A percentile compares a stretch with the other conserved stretches of the same genome.
phyloP scores from a whole-genome alignment of 1,140 invertebrate genomes.

The Bombus sibiricus region DNA sequence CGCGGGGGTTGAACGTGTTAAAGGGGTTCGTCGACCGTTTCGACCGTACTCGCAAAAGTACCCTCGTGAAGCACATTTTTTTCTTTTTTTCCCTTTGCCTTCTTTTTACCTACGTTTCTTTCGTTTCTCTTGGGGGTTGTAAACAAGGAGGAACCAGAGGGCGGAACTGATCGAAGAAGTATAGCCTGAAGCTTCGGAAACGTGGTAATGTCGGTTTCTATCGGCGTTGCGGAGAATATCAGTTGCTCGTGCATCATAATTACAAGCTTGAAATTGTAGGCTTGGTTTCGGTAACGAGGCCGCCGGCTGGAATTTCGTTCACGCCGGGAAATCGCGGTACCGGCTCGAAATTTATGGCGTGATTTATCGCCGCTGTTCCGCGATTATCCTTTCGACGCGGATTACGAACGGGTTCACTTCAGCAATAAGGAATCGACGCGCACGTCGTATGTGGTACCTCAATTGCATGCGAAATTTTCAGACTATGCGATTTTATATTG shows the following conservation, averaged over 20 bases:
- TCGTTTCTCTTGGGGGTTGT: neutral
- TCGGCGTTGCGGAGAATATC: neutral
- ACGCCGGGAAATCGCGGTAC: conserved; percentile 27
- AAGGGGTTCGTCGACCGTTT: conserved; percentile 39
- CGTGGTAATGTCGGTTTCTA: neutral
- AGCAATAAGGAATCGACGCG: conserved; percentile 1
- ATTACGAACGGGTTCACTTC: conserved; percentile 17
- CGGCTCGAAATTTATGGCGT: conserved; percentile 33
- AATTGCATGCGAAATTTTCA: neutral
- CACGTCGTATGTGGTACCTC: no score
- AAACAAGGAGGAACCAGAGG: neutral
- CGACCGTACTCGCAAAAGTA: neutral
- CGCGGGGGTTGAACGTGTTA: conserved; percentile 16
- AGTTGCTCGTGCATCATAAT: conserved; percentile 42
- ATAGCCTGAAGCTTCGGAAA: neutral
- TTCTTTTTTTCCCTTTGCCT: neutral
- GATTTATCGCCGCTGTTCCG: conserved; percentile 34
- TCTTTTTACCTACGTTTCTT: neutral
- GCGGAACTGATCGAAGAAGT: neutral
- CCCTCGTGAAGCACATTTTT: neutral
- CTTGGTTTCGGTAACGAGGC: conserved; percentile 32
- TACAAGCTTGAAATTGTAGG: conserved; percentile 41
- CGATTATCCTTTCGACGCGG: conserved; percentile 36
- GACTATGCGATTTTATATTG: no score
- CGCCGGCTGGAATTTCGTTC: conserved; percentile 42